Evolutionary conservation across 2,888 invertebrate genomes (phyloP), one percentile per base, ranked within the genome.

Genomic region (Leptopilina syphax): DNA sequence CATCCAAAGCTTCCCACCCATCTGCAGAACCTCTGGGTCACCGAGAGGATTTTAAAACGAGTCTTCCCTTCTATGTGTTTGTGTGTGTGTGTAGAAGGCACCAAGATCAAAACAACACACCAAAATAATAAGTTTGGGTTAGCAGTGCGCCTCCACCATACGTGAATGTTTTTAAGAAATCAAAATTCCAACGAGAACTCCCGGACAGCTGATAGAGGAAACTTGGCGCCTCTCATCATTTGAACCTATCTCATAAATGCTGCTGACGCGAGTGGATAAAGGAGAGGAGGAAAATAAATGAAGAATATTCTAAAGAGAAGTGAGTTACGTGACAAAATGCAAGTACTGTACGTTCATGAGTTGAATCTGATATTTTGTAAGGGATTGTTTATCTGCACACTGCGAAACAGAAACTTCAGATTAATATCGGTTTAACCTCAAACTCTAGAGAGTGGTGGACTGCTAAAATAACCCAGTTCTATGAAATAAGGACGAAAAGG

Each of bases 161-260:
- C 44, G 67, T 44, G 47, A 68, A 68, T 68, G 24, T 68, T 68
- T 67, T 68, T 13, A 68, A 24, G 68, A 68, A 68, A 68, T 68
- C 12, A 68, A 63, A 68, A 68, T 47, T 50, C 47, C 24, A 68
- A 9, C 18, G 24, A 68, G 47, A 24, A 50, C 68, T 68, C 24
- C 68, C 68, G 68, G 47, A 50, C 68, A 47, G 68, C 50, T 41
- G 47, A n/a, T n/a, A n/a, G n/a, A 18, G 68, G 18, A 67, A 68
- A 68, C 67, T 67, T 67, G 67, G 47, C n/a, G 47, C 50, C 68
- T 24, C 18, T 12, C 47, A 47, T 67, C 18, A 18, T 9, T n/a
- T 0, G 18, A 18, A 44, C 44, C 67, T 67, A 47, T n/a, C n/a
- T 67, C 47, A 47, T 67, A 47, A 67, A 67, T 41, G 34, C 34